Conservation (phyloP, 1,140 invertebrate genomes). For the Leptinotarsa lineolata region DNA sequence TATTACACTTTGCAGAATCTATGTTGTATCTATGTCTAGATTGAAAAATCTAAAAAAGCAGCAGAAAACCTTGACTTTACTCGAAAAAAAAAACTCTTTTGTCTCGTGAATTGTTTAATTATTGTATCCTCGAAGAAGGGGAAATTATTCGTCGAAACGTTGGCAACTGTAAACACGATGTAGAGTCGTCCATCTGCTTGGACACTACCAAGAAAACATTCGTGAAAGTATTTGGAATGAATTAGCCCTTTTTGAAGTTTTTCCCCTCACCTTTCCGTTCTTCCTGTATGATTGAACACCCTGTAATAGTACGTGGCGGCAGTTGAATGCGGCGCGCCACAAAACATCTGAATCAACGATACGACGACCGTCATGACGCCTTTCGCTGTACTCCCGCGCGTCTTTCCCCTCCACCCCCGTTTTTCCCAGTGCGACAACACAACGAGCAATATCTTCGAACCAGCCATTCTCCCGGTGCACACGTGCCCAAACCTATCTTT, state of each 20-base stretch:
- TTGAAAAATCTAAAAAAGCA: too few relatives aligned
- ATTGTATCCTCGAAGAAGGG: too few relatives aligned
- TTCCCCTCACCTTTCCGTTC: neutral
- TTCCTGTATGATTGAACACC: slow-evolving; percentile 17
- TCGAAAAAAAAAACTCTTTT: too few relatives aligned
- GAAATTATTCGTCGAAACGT: too few relatives aligned
- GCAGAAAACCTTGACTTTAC: too few relatives aligned
- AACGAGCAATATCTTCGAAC: neutral
- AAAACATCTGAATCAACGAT: slow-evolving; percentile 17
- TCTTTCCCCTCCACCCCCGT: neutral
- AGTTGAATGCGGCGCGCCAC: slow-evolving; percentile 12
- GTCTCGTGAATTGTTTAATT: too few relatives aligned
- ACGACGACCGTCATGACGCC: slow-evolving; percentile 20
- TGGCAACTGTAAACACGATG: too few relatives aligned
- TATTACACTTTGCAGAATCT: too few relatives aligned
- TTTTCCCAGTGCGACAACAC: neutral
- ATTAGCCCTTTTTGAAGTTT: neutral
- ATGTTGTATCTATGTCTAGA: too few relatives aligned
- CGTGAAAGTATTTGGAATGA: too few relatives aligned
- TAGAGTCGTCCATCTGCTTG: too few relatives aligned
- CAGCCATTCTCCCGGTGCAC: slow-evolving; percentile 20
- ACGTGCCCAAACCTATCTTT: slow-evolving; percentile 29
- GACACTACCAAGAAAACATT: too few relatives aligned
- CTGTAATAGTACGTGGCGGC: neutral
- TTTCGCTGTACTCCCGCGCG: slow-evolving; percentile 10